A percentile compares a stretch with the other conserved stretches of the same genome.
Conservation (phyloP, 92 coral and sea anemone genomes). For the Muricea muricata region DNA sequence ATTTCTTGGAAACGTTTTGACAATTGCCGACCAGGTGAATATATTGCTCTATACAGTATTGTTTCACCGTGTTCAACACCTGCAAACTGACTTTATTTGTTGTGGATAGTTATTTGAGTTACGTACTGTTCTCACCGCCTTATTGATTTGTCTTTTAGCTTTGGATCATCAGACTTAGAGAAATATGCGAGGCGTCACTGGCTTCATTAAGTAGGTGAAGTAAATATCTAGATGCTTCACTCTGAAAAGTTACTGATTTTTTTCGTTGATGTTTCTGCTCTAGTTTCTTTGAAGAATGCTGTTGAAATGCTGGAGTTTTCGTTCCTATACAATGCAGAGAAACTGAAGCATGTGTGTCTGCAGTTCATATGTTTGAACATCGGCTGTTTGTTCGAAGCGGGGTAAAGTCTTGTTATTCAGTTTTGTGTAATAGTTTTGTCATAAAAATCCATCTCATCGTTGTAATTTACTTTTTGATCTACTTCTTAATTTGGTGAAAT, state of each 20-base stretch:
- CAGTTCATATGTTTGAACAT: slow-evolving; percentile 84
- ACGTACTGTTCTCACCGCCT: background rate
- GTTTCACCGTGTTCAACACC: no score
- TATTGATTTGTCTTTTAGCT: slow-evolving; percentile 52
- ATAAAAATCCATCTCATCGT: no score
- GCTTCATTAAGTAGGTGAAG: slow-evolving; percentile 65
- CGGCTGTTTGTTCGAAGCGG: slow-evolving; percentile 71
- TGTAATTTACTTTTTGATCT: background rate
- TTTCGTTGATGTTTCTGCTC: slow-evolving; percentile 1
- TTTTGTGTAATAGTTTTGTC: no score
- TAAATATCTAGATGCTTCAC: background rate
- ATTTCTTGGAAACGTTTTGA: slow-evolving; percentile 81
- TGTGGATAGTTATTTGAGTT: background rate
- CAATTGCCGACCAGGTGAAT: slow-evolving; percentile 89
- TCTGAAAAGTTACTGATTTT: background rate
- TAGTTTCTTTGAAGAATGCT: slow-evolving; percentile 82
- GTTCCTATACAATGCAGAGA: slow-evolving; percentile 80
- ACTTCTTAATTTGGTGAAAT: background rate
- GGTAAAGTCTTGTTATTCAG: slow-evolving; percentile 80
- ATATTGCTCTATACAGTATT: background rate
- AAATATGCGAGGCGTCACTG: slow-evolving; percentile 83
- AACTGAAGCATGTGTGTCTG: slow-evolving; percentile 74
- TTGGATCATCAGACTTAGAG: slow-evolving; percentile 75
- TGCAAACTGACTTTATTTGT: background rate
- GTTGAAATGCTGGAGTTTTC: slow-evolving; percentile 86